phyloP scores from a whole-genome alignment of 2,888 invertebrate genomes.

The Odontocolon sp. region DNA sequence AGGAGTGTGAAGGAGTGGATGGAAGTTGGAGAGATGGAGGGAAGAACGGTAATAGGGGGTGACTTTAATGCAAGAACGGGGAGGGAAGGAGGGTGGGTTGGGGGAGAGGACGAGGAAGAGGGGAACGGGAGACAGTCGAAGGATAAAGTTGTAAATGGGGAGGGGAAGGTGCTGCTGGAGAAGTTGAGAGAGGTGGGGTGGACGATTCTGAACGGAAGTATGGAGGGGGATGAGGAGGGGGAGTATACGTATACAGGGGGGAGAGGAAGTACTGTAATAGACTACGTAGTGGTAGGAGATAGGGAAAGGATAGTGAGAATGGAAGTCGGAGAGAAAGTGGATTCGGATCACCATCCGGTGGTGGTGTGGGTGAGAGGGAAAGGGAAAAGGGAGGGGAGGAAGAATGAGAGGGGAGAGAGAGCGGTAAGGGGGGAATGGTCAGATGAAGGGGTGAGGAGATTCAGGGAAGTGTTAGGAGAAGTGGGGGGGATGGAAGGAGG shows the following conservation, averaged over 20 bases:
- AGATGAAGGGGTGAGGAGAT: neutral
- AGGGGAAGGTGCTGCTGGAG: slow-evolving; percentile 20
- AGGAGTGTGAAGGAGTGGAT: slow-evolving; percentile 1
- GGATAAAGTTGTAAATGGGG: slow-evolving; percentile 2
- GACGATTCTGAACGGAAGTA: slow-evolving; percentile 42
- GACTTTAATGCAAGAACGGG: slow-evolving; percentile 25
- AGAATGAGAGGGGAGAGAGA: neutral
- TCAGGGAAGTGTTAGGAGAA: neutral
- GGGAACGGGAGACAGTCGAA: neutral
- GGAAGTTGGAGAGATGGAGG: no score
- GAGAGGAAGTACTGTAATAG: slow-evolving; percentile 37
- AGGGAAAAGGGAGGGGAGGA: no score
- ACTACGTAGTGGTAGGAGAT: slow-evolving; percentile 31
- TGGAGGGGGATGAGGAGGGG: slow-evolving; percentile 1
- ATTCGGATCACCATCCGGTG: slow-evolving; percentile 45
- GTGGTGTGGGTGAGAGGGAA: neutral
- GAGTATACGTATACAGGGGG: slow-evolving; percentile 8
- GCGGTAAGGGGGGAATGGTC: neutral
- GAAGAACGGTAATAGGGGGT: slow-evolving; percentile 15
- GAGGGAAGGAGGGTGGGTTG: neutral
- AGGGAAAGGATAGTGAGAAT: slow-evolving; percentile 18
- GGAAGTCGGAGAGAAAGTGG: slow-evolving; percentile 20
- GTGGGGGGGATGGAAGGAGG: neutral
- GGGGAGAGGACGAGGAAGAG: neutral
- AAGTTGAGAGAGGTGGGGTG: slow-evolving; percentile 48